These are phyloP conservation scores for Falco rusticolus DNA, from an alignment of 2,797 vertebrate genomes.

Conservation along the genomic window DNA sequence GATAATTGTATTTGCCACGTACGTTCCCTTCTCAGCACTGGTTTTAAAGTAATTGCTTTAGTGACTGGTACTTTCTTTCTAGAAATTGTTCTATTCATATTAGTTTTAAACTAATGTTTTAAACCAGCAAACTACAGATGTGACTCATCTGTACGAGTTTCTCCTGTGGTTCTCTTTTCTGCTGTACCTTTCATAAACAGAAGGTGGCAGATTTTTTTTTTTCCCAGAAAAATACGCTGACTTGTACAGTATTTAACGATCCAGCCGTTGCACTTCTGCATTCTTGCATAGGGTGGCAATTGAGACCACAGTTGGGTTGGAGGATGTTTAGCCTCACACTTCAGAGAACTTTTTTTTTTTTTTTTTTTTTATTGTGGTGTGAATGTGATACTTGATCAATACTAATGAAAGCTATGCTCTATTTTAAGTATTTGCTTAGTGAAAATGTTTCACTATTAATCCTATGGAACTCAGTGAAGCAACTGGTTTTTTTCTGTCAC, in stretches of 20 bases:
- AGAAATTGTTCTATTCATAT: background rate
- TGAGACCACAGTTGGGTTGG: background rate
- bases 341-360: background rate
- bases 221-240: background rate
- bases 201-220: slow-evolving; percentile 35
- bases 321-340: background rate
- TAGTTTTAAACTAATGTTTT: background rate
- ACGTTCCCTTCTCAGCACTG: background rate
- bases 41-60: background rate
- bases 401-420: background rate
- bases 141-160: background rate
- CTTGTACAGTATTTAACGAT: background rate
- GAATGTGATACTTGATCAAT: background rate
- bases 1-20: background rate
- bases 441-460: background rate
- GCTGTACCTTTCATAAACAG: slow-evolving; percentile 24
- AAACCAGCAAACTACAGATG: background rate
- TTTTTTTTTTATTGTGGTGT: background rate
- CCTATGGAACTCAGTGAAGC: background rate
- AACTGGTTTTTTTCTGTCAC: background rate
- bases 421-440: slow-evolving; percentile 4
- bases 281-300: slow-evolving; percentile 19
- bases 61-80: background rate
- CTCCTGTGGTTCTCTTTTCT: background rate
- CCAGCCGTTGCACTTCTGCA: background rate